Evolutionary conservation across 2,888 invertebrate species (phyloP).

Genomic region (Erebia aethiops): DNA sequence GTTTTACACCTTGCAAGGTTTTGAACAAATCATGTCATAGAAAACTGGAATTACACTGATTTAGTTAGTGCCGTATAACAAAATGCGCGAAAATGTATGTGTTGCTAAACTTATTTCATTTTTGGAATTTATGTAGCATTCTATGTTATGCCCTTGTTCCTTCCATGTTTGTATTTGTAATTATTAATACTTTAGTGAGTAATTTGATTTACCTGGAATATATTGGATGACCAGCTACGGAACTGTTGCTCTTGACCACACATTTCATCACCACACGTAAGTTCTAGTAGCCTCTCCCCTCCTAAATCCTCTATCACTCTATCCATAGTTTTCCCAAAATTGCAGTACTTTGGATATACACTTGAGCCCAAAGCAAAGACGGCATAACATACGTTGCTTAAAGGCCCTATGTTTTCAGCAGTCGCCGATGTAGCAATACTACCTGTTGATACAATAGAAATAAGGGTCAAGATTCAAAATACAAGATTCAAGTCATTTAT

Average conservation of each 20-base stretch:
- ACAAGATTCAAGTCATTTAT: no score
- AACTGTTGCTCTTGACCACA: slow-evolving; percentile 97
- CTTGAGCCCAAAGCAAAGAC: slow-evolving; percentile 97
- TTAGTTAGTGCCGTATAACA: no score
- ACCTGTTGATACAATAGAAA: slow-evolving; percentile 72
- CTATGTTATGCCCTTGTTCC: no score
- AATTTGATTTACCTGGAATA: slow-evolving; percentile 86
- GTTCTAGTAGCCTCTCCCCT: slow-evolving; percentile 91
- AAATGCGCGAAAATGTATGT: no score
- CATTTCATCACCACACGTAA: slow-evolving; percentile 95
- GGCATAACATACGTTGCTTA: slow-evolving; percentile 95
- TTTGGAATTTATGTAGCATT: no score
- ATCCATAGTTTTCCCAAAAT: slow-evolving; percentile 96
- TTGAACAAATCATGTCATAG: no score
- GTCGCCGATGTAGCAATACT: slow-evolving; percentile 87
- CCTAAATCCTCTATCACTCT: slow-evolving; percentile 93
- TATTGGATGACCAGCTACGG: slow-evolving; percentile 93
- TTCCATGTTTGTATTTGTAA: no score
- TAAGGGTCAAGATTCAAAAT: no score
- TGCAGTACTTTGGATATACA: slow-evolving; percentile 98
- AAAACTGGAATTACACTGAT: no score
- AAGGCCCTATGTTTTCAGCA: slow-evolving; percentile 92
- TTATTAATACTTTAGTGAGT: background rate
- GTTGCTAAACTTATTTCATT: no score
- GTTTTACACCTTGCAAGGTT: no score